phyloP scores from a whole-genome alignment of 2,113 vertebrate genomes.

The mouse (Mus musculus) region GRCm39 chr13:56933001-56933500 shows the following conservation, averaged over 20 bases:
- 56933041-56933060: accelerated
- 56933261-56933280: neutral
- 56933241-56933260: neutral
- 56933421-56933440: neutral
- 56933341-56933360: neutral
- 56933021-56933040: neutral
- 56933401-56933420: neutral
- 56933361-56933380: neutral
- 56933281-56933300: neutral
- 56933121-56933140: neutral
- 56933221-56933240: neutral
- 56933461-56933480: neutral
- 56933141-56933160: neutral
- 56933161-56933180: neutral
- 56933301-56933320: neutral
- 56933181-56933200: neutral
- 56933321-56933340: neutral
- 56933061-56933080: neutral
- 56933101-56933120: neutral
- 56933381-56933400: neutral
- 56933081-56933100: neutral
- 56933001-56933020: no score
- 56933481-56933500: neutral
- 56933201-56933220: neutral
- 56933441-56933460: neutral